Base-by-base conservation (phyloP, 2,797 vertebrate species). In the Cyprinodon diabolis region DNA sequence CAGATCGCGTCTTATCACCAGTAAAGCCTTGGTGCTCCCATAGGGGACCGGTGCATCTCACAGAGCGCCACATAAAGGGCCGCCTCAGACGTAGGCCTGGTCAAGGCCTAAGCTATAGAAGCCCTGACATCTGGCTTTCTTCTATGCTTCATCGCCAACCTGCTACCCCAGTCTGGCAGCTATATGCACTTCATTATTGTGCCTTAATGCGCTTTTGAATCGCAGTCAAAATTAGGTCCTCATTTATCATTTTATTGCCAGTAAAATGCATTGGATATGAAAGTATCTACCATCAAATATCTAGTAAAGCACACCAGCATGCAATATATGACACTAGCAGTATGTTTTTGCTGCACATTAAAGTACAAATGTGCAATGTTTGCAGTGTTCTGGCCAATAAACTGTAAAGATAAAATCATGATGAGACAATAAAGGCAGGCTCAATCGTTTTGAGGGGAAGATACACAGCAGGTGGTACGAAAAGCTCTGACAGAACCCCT, bases 401-500 rank as follows among this genome's bases (percentile, higher is more conserved):
- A 93, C 80, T 89, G 91, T 91, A 90, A 93, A 91, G 90, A 93
- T 92, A 91, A 94, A 93, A 91, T 90, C 86, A 83, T 91, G 91
- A 91, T 89, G 92, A 92, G 91, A 94, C 92, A 93, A 93, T 92
- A 91, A 94, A 94, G 91, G 92, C 90, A 90, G 93, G 91, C 93
- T 94, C 90, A 92, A 84, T 91, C 88, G 84, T 91, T 91, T 93
- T 91, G 89, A 92, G 86, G 89, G 88, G 90, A 93, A 89, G 90
- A 90, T 88, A 90, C 92, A 93, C 89, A 93, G 94, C 95, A 96
- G 95, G 95, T 96, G 95, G 95, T 93, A 93, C 68, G 92, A 90
- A 95, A 95, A 95, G 90, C 94, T 95, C 93, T 91, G 92, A 93
- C 94, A 95, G 94, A 95, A 95, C 94, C 94, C 94, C 92, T 92